These are phyloP conservation scores for Agriopis marginaria DNA, from an alignment of 2,888 invertebrate genomes.

Conservation along the genomic window DNA sequence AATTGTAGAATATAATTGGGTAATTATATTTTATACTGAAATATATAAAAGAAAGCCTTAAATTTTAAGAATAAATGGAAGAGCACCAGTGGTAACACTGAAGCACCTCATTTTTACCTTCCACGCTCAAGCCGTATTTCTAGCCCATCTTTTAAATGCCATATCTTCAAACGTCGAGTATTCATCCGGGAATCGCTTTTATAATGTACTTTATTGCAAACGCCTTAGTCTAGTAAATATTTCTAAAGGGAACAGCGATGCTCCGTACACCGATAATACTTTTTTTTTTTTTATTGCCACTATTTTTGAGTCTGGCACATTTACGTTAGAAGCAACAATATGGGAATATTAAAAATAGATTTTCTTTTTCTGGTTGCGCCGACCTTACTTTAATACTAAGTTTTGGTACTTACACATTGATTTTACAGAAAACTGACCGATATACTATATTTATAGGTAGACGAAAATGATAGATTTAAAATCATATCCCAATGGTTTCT, in stretches of 20 bases:
- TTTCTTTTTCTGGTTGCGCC: slow-evolving; percentile 70
- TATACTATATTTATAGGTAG: slow-evolving; percentile 29
- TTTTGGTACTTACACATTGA: slow-evolving; percentile 60
- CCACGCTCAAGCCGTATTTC: slow-evolving; percentile 52
- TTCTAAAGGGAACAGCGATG: slow-evolving; percentile 48
- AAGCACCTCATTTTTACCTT: slow-evolving; percentile 64
- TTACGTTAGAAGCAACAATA: slow-evolving; percentile 64
- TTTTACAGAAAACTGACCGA: slow-evolving; percentile 46
- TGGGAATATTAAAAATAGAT: slow-evolving; percentile 80
- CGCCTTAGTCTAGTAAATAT: slow-evolving; percentile 54
- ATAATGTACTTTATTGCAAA: slow-evolving; percentile 69
- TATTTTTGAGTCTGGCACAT: slow-evolving; percentile 60
- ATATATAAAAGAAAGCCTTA: slow-evolving; percentile 68
- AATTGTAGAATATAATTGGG: slow-evolving; percentile 27
- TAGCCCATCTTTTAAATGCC: slow-evolving; percentile 47
- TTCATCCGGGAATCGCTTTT: slow-evolving; percentile 41
- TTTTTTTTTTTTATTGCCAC: slow-evolving; percentile 66
- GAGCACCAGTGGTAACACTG: slow-evolving; percentile 73
- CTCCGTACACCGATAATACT: slow-evolving; percentile 45
- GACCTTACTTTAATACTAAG: slow-evolving; percentile 65
- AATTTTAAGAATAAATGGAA: slow-evolving; percentile 51
- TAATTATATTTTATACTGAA: slow-evolving; percentile 50
- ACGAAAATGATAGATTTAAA: background rate
- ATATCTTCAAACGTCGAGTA: slow-evolving; percentile 42
- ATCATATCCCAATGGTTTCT: slow-evolving; percentile 3